These are phyloP conservation scores for Rallus crepitans DNA, from an alignment of 2,797 vertebrate species.

Conservation along the genomic window DNA sequence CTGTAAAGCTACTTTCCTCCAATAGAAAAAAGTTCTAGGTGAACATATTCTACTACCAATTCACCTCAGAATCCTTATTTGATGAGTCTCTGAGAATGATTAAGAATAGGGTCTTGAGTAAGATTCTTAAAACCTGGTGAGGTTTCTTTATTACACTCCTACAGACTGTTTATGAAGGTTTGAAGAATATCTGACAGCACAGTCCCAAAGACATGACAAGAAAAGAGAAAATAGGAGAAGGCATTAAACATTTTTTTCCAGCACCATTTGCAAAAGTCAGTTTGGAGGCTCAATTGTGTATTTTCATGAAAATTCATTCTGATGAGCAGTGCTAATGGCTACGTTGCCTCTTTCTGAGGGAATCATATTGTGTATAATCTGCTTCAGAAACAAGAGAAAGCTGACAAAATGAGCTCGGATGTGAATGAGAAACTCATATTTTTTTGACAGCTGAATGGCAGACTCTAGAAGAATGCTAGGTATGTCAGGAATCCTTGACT, in stretches of 20 bases:
- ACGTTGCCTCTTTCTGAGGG: not conserved
- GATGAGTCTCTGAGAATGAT: not conserved
- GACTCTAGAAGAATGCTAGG: not conserved
- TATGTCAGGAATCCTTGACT: not conserved
- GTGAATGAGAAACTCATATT: not conserved
- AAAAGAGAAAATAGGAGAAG: not conserved
- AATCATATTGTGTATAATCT: not conserved
- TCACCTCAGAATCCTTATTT: not conserved
- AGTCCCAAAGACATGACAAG: not conserved
- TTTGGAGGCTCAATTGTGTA: not conserved
- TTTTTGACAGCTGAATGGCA: constrained; percentile 46
- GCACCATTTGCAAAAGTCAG: not conserved
- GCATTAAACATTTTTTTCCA: constrained; percentile 11
- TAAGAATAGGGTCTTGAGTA: not conserved
- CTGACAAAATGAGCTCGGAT: constrained; percentile 20
- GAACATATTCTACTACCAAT: not conserved
- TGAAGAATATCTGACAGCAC: not conserved
- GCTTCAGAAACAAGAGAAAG: constrained; percentile 2
- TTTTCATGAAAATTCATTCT: constrained; percentile 19
- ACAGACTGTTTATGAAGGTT: not conserved
- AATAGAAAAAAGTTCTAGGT: not conserved
- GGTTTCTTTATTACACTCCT: not conserved
- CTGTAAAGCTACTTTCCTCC: not conserved
- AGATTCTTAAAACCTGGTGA: not conserved
- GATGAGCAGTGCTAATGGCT: not conserved